A percentile compares a stretch with the other conserved stretches of the same genome.
Evolutionary conservation across 2,797 vertebrate genomes (phyloP).

Genomic region (Sebastes trivittatus): DNA sequence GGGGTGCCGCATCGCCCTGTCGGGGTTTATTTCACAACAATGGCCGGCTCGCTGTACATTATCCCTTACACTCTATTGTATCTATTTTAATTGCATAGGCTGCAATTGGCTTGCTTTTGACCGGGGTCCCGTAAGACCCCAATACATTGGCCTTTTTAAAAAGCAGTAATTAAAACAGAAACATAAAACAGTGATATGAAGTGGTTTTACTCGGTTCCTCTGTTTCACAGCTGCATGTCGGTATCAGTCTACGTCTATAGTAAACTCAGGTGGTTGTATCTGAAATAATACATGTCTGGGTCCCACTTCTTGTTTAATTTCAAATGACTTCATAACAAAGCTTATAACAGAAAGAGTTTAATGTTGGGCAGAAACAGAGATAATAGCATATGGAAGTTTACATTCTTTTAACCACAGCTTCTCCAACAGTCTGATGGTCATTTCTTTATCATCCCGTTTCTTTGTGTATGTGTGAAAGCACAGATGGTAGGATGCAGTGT

Average conservation of each 20-base stretch:
- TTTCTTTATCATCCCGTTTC: rapidly evolving
- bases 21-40: too few relatives aligned
- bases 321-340: not conserved
- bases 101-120: too few relatives aligned
- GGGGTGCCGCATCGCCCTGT: too few relatives aligned
- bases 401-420: not conserved
- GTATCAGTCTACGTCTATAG: rapidly evolving
- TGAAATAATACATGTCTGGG: not conserved
- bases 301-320: not conserved
- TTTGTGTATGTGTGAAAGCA: not conserved
- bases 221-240: not conserved
- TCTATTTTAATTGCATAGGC: too few relatives aligned
- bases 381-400: not conserved
- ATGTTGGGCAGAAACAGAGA: not conserved
- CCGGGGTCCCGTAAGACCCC: rapidly evolving
- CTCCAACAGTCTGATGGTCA: not conserved
- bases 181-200: too few relatives aligned
- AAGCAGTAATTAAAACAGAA: too few relatives aligned
- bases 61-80: too few relatives aligned
- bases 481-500: rapidly evolving
- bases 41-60: too few relatives aligned
- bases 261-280: too few relatives aligned
- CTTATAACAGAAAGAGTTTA: not conserved
- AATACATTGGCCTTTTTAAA: rapidly evolving
- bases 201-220: not conserved